Conservation (phyloP, 1,140 invertebrate genomes). For the Drosophila erecta region DNA sequence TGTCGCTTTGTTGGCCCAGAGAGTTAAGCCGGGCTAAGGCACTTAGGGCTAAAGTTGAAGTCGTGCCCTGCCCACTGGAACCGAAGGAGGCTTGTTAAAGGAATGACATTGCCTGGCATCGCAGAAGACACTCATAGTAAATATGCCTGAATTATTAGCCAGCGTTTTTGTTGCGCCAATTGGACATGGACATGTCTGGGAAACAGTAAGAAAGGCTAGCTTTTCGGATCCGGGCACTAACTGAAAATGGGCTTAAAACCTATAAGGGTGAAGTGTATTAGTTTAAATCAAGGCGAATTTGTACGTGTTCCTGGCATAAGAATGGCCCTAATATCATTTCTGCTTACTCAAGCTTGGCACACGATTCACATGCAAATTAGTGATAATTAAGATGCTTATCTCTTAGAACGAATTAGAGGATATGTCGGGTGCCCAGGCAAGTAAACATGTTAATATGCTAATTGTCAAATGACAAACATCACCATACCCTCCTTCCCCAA, state of each 20-base stretch:
- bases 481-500: neutral
- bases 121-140: slow-evolving; percentile 53
- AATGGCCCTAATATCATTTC: neutral
- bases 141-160: slow-evolving; percentile 78
- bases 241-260: too few species aligned
- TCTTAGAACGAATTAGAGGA: neutral
- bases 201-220: slow-evolving; percentile 17
- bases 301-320: too few species aligned
- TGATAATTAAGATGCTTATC: neutral
- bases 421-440: neutral
- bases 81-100: slow-evolving; percentile 61
- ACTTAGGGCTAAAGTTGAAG: slow-evolving; percentile 53
- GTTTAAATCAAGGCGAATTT: too few species aligned
- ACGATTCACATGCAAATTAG: neutral
- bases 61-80: slow-evolving; percentile 45
- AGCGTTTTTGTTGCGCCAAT: slow-evolving; percentile 57
- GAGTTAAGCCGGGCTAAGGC: slow-evolving; percentile 21
- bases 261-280: too few species aligned
- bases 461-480: slow-evolving; percentile 68
- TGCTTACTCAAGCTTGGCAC: neutral
- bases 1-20: slow-evolving; percentile 66
- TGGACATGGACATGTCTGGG: slow-evolving; percentile 76
- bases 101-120: slow-evolving; percentile 51
- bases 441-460: slow-evolving; percentile 60
- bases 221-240: neutral